Conservation (phyloP, 2,797 vertebrate species). For the Typhlichthys subterraneus region DNA sequence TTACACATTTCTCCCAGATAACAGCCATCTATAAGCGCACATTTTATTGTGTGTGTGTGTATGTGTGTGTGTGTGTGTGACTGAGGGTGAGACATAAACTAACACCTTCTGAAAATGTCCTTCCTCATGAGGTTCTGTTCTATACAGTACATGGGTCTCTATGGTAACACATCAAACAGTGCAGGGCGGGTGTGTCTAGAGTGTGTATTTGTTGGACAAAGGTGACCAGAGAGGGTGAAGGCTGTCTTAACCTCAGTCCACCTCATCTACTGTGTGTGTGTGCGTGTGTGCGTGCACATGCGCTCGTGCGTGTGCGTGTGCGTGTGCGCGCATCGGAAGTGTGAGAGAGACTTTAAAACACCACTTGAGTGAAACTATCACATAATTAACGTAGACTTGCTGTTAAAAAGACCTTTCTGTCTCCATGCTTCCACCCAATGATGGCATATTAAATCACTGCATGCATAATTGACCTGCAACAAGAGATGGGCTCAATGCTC, state of each 20-base stretch:
- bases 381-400: no score
- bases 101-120: conserved; percentile 36
- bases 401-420: neutral
- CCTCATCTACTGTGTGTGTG: neutral
- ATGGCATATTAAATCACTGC: conserved; percentile 30
- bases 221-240: conserved; percentile 4
- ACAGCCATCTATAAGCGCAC: conserved; percentile 3
- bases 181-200: conserved; percentile 9
- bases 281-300: neutral
- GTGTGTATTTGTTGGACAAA: neutral
- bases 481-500: neutral
- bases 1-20: conserved; percentile 13
- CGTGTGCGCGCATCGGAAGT: no score
- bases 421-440: conserved; percentile 17
- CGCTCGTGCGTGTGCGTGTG: neutral
- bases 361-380: no score
- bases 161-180: conserved; percentile 56
- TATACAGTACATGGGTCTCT: conserved; percentile 51
- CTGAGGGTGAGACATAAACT: no score
- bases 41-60: conserved; percentile 7
- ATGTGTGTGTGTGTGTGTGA: conserved; percentile 7
- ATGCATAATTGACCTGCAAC: conserved; percentile 20
- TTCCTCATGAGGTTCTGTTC: conserved; percentile 22
- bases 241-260: neutral
- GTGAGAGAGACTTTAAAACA: no score